phyloP scores from a whole-genome alignment of 2,113 vertebrate species.

The Leucopternis melanops region DNA sequence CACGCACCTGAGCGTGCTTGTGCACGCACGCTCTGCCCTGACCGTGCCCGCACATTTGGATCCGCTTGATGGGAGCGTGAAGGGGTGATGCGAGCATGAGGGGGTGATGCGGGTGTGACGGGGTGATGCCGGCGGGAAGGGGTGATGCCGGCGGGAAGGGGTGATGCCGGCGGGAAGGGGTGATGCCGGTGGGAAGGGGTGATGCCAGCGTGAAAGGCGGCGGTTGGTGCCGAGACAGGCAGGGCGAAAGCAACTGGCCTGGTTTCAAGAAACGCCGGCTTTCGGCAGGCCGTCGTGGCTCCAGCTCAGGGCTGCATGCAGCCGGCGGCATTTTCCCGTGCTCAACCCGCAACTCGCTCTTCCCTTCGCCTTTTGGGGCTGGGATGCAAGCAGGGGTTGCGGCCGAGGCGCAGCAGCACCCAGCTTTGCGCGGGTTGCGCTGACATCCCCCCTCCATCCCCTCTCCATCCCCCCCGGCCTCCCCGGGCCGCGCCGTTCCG shows the following conservation, averaged over 20 bases:
- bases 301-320: background rate
- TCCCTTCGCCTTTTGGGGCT: background rate
- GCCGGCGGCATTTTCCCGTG: background rate
- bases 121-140: background rate
- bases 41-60: background rate
- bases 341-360: background rate
- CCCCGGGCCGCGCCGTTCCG: no score
- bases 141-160: background rate
- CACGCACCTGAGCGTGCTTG: accelerated
- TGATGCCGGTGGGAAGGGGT: background rate
- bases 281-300: background rate
- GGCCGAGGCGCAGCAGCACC: background rate
- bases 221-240: background rate
- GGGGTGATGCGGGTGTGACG: background rate
- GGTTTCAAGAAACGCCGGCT: background rate
- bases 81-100: background rate
- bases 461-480: background rate
- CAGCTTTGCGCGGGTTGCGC: background rate
- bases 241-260: background rate
- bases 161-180: background rate
- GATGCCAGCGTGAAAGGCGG: background rate
- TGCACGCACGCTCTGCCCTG: background rate
- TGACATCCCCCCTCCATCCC: no score
- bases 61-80: background rate
- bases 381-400: background rate